Evolutionary conservation across 1,140 invertebrate genomes (phyloP).

Genomic region (Drosophila serrata): DNA sequence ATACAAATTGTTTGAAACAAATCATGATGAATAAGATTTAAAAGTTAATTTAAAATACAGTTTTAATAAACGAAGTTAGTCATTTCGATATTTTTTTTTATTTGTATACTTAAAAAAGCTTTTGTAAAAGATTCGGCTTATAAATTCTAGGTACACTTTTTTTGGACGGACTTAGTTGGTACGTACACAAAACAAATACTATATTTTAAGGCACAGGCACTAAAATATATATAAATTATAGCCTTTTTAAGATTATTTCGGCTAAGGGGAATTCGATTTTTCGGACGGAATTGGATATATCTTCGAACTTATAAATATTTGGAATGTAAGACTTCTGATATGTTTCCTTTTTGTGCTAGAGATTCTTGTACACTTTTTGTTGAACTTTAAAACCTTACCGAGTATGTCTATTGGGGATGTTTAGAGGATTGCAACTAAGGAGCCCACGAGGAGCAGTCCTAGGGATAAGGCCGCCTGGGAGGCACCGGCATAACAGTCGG

Average conservation of each 20-base stretch:
- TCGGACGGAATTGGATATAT: slow-evolving; percentile 24
- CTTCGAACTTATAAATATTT: slow-evolving; percentile 27
- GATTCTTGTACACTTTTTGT: slow-evolving; percentile 37
- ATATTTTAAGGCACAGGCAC: slow-evolving; percentile 45
- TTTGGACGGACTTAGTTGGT: slow-evolving; percentile 50
- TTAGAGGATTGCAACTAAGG: slow-evolving; percentile 52
- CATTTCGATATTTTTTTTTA: slow-evolving; percentile 19
- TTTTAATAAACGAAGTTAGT: no score
- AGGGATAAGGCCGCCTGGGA: slow-evolving; percentile 56
- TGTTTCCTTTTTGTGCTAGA: slow-evolving; percentile 42
- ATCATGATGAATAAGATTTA: not conserved
- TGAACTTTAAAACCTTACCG: slow-evolving; percentile 14
- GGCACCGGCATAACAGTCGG: slow-evolving; percentile 90
- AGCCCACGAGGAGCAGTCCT: slow-evolving; percentile 43
- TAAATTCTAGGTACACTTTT: slow-evolving; percentile 29
- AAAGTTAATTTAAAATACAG: not conserved
- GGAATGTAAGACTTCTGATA: slow-evolving; percentile 43
- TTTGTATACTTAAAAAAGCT: slow-evolving; percentile 43
- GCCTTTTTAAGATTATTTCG: slow-evolving; percentile 5
- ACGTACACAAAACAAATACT: slow-evolving; percentile 45
- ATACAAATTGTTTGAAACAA: not conserved
- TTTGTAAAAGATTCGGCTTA: slow-evolving; percentile 42
- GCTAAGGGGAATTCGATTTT: slow-evolving; percentile 7
- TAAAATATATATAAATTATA: slow-evolving; percentile 17
- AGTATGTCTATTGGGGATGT: not conserved